A percentile compares a stretch with the other conserved stretches of the same genome.
phyloP scores from a whole-genome alignment of 1,140 invertebrate species.

The Conus ventricosus region DNA sequence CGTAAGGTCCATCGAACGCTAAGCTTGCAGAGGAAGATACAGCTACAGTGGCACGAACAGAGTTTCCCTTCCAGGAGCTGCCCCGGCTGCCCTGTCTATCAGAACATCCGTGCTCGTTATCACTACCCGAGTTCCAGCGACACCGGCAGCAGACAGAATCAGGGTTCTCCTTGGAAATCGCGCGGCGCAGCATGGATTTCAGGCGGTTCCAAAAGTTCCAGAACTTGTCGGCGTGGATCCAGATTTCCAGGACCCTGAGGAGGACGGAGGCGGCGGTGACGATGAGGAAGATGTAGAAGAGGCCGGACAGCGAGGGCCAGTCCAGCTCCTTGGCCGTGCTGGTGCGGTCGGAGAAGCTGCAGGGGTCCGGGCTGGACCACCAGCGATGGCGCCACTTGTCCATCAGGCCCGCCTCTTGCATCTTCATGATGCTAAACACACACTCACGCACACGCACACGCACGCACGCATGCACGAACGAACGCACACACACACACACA shows the following conservation, averaged over 20 bases:
- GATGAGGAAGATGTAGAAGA: constrained; percentile 54
- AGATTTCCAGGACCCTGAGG: constrained; percentile 35
- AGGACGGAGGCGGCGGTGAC: constrained; percentile 46
- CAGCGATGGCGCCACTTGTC: constrained; percentile 56
- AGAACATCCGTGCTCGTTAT: background rate
- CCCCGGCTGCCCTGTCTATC: background rate
- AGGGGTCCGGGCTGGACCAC: constrained; percentile 53
- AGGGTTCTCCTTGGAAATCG: background rate
- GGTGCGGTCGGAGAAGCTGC: constrained; percentile 35
- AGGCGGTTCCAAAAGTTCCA: constrained; percentile 16
- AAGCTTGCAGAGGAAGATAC: background rate
- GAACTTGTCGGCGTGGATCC: background rate
- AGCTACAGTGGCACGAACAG: too few species aligned
- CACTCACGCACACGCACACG: background rate
- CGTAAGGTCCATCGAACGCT: background rate
- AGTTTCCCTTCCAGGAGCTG: too few species aligned
- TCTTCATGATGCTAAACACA: constrained; percentile 58
- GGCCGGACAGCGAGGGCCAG: constrained; percentile 54
- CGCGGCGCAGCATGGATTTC: background rate
- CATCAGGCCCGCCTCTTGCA: constrained; percentile 63
- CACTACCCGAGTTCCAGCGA: background rate
- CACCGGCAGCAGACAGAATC: too few species aligned
- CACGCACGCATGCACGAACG: background rate
- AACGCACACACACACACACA: background rate
- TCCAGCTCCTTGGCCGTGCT: constrained; percentile 49